Base-by-base conservation (phyloP, 2,888 invertebrate species). In the Plebejus argus region DNA sequence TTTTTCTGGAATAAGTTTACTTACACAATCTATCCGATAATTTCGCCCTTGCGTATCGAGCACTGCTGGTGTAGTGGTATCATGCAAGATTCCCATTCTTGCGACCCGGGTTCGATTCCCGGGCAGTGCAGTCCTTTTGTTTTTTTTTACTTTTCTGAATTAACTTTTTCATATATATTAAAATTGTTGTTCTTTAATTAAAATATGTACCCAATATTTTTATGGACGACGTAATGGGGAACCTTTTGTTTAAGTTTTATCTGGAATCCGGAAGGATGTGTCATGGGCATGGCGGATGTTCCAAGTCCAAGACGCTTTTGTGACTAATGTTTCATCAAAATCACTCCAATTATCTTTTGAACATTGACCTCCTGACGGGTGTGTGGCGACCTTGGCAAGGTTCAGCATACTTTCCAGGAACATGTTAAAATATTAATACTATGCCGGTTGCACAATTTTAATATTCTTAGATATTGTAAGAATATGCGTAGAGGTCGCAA, bases 1-100 rank as follows among this genome's bases (percentile, higher is more conserved):
- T 20, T 20, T 23, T 20, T 45, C 61, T 33, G 28, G 66, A 66
- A 28, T 6, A 66, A 28, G 28, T 10, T 66, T 12, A 28, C 18
- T 33, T 18, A 15, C 28, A 33, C 2, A 66, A 66, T 28, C 4
- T 18, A 66, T 6, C 1, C 6, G 15, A 4, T 33, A 66, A 66
- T 15, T 66, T 66, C 15, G 6, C 1, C 1, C 0, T 0, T 0
- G 28, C 5, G 6, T 3, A 1, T 3, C 8, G 45, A 91, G 97
- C 97, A 97, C 97, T 97, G 97, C 97, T 98, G 97, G 98, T 98
- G 97, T 98, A 98, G 97, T 97, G 98, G 98, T 97, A 98, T 97
- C 97, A 98, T 98, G 97, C 97, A 97, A 97, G 97, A 97, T 97
- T 98, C 97, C 98, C 98, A 98, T 97, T 97, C 97, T 97, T 97